A percentile compares a stretch with the other conserved stretches of the same genome.
Conservation (phyloP, 1,140 invertebrate species). For the Gonatopus flavifemur region DNA sequence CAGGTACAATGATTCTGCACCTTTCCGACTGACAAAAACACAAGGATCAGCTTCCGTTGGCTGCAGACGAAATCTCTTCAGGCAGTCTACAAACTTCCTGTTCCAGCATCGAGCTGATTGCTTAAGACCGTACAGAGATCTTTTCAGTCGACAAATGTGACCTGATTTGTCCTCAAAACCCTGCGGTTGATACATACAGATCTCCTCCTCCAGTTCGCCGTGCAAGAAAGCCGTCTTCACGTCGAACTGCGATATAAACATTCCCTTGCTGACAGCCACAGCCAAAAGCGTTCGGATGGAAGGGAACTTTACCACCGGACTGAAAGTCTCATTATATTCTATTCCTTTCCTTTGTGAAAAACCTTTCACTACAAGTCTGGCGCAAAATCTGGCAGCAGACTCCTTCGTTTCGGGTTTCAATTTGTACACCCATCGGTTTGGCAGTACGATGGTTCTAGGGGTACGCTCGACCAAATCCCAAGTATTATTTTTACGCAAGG, state of each 20-base stretch:
- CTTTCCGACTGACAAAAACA: constrained; percentile 23
- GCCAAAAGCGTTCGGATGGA: constrained; percentile 33
- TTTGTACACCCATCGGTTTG: neutral
- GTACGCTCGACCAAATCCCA: neutral
- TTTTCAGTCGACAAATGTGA: constrained; percentile 38
- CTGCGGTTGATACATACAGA: constrained; percentile 45
- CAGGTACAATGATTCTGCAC: constrained; percentile 17
- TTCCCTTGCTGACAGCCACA: constrained; percentile 24
- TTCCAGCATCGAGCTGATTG: too few species aligned
- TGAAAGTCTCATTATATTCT: constrained; percentile 34
- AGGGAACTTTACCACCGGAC: too few species aligned
- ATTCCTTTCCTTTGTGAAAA: too few species aligned
- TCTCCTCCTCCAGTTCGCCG: too few species aligned
- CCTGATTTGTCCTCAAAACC: constrained; percentile 25
- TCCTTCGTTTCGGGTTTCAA: constrained; percentile 30
- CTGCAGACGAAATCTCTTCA: constrained; percentile 13
- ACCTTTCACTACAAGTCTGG: constrained; percentile 46
- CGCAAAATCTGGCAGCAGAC: constrained; percentile 38
- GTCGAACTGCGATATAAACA: constrained; percentile 42
- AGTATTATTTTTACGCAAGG: constrained; percentile 5
- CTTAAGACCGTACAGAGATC: constrained; percentile 46
- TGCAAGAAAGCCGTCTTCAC: constrained; percentile 45
- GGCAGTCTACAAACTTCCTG: constrained; percentile 26
- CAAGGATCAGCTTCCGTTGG: constrained; percentile 31
- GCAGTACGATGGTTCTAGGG: neutral